These are phyloP conservation scores for Ceratina australensis DNA, from an alignment of 1,140 invertebrate species.

Conservation along the genomic window DNA sequence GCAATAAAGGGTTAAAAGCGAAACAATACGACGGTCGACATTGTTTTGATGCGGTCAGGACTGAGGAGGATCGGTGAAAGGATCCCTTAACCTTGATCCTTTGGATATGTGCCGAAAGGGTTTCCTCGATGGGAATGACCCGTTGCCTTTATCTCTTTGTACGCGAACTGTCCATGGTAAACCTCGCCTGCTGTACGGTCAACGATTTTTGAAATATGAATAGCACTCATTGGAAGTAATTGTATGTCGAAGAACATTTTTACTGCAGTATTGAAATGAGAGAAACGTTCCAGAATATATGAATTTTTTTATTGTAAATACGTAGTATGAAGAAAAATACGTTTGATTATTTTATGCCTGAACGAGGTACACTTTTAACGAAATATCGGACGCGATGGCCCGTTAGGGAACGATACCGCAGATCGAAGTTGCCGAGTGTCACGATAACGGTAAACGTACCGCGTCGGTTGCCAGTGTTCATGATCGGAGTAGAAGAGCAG, in stretches of 20 bases:
- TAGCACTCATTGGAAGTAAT: neutral
- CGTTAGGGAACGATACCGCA: neutral
- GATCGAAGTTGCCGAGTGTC: slow-evolving; percentile 30
- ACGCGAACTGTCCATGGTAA: neutral
- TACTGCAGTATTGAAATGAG: too few species aligned
- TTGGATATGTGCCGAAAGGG: slow-evolving; percentile 10
- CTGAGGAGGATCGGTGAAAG: slow-evolving; percentile 15
- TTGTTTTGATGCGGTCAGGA: slow-evolving; percentile 51
- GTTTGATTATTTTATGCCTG: too few species aligned
- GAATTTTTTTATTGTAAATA: too few species aligned
- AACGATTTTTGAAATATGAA: neutral
- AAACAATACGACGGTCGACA: slow-evolving; percentile 54
- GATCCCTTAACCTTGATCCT: neutral
- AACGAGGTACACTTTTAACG: too few species aligned
- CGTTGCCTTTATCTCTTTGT: slow-evolving; percentile 5
- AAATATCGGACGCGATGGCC: neutral
- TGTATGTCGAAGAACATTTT: too few species aligned
- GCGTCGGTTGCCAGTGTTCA: slow-evolving; percentile 69
- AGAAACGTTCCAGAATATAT: too few species aligned
- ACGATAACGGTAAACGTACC: slow-evolving; percentile 73
- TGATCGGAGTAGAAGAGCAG: slow-evolving; percentile 63
- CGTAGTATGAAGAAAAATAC: too few species aligned
- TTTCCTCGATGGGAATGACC: neutral
- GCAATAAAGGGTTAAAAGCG: slow-evolving; percentile 58
- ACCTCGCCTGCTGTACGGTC: neutral